Conservation (phyloP, 2,888 invertebrate species). For the Icerya purchasi region DNA sequence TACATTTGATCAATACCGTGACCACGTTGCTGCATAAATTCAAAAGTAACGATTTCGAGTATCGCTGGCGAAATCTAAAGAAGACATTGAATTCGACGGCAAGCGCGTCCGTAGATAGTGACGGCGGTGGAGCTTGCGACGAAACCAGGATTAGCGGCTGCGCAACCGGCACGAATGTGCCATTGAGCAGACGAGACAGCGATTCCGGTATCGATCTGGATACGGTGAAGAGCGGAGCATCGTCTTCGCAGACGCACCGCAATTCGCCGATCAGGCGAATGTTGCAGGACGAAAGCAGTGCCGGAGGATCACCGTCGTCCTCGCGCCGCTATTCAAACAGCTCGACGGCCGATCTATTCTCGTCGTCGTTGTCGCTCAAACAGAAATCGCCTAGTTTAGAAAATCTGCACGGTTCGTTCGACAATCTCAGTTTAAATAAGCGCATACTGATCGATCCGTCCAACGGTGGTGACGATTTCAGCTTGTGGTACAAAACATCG, state of each 20-base stretch:
- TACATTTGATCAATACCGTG: conserved; percentile 27
- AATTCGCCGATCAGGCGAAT: background rate
- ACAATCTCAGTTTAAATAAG: background rate
- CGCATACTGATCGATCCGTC: background rate
- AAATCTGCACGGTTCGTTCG: conserved; percentile 43
- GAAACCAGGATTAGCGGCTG: too few species aligned
- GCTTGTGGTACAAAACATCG: background rate
- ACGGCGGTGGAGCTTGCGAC: too few species aligned
- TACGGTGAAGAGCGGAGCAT: conserved; percentile 8
- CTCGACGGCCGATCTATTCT: conserved; percentile 19
- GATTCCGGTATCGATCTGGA: conserved; percentile 21
- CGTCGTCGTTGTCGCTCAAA: conserved; percentile 16
- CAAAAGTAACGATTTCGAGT: conserved; percentile 39
- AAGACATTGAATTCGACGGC: conserved; percentile 35
- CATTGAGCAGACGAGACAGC: conserved; percentile 17
- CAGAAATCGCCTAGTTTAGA: conserved; percentile 26
- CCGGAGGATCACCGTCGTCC: conserved; percentile 8
- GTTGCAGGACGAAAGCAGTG: conserved; percentile 4
- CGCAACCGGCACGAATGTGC: conserved; percentile 30
- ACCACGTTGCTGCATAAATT: conserved; percentile 30
- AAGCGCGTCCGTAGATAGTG: background rate
- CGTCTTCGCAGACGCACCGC: conserved; percentile 12
- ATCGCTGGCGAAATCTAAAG: conserved; percentile 47
- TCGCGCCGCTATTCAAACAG: conserved; percentile 16
- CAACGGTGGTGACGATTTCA: background rate